Base-by-base conservation (phyloP, 2,113 vertebrate genomes). In the Archocentrus centrarchus region DNA sequence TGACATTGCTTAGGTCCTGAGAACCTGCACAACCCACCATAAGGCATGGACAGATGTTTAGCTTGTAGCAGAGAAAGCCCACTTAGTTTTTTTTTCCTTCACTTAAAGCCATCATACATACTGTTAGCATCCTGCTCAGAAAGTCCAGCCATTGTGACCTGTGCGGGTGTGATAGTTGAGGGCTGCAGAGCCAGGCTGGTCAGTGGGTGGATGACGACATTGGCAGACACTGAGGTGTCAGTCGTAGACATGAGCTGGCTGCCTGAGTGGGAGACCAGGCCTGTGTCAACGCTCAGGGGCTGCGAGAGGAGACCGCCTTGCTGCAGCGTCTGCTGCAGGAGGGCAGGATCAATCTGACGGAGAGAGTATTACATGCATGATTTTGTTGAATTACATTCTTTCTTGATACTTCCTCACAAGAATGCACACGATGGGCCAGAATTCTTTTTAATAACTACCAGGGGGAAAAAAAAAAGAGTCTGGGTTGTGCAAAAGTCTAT, bases 241-340 rank as follows among this genome's bases (percentile, higher is more conserved):
- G 92, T 27, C 0, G 96, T 44, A 60, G 97, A 96, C n/a, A 96
- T 93, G 50, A 98, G 96, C 89, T 96, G 95, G 24, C 96, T 83
- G 15, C 92, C 79, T 0, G 93, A 85, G 89, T 97, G 97, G 0
- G 96, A 82, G 59, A 96, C 64, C 35, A 96, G 86, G 84, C 82
- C 90, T 0, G 97, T 77, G 90, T 99, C 98, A 0, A 96, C 96
- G 0, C 95, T 92, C 53, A 99, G 92, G 32, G 97, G 97, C 55
- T 98, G 98, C 7, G 97, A 93, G 24, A 99, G 96, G 83, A 99
- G 90, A 41, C 92, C 96, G 6, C 96, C 93, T 89, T 98, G 98
- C 68, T 99, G 98, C 2, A 99, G 88, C 0, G 98, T 98, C 89
- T 99, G 98, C 93, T 99, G 98, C 30, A 99, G 91, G 77, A 99